Evolutionary conservation across 1,140 invertebrate species (phyloP).

Genomic region (Fopius arisanus): DNA sequence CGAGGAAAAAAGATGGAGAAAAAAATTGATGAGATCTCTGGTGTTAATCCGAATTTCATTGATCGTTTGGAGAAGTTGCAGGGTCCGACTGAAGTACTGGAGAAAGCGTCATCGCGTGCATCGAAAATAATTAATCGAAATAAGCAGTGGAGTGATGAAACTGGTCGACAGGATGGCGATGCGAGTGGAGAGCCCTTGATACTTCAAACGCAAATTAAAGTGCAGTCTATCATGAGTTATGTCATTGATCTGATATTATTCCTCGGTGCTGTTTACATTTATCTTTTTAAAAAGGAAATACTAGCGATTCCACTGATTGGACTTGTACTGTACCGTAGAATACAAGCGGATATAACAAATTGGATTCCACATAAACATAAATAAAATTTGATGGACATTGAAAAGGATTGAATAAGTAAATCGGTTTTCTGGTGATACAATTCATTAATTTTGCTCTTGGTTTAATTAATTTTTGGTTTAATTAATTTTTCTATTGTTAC

Average conservation of each 20-base stretch:
- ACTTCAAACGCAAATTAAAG: slow-evolving; percentile 71
- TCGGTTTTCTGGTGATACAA: too few species aligned
- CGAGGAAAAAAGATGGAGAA: slow-evolving; percentile 16
- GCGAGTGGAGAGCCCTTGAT: slow-evolving; percentile 33
- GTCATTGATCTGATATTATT: slow-evolving; percentile 75
- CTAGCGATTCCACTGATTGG: slow-evolving; percentile 78
- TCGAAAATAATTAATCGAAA: slow-evolving; percentile 29
- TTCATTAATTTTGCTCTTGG: too few species aligned
- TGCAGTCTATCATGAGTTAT: slow-evolving; percentile 73
- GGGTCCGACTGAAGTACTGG: neutral
- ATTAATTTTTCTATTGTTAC: too few species aligned
- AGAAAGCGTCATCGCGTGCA: neutral
- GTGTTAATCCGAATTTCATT: neutral
- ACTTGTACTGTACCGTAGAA: slow-evolving; percentile 77
- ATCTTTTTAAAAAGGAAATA: slow-evolving; percentile 79
- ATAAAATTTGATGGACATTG: neutral
- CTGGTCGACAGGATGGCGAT: too few species aligned
- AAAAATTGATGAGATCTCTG: neutral
- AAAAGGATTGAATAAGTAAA: too few species aligned
- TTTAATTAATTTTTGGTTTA: too few species aligned
- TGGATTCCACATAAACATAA: slow-evolving; percentile 48
- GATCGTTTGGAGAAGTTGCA: neutral
- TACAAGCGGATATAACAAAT: slow-evolving; percentile 67
- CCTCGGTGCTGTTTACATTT: slow-evolving; percentile 72
- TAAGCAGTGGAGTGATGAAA: too few species aligned